A percentile compares a stretch with the other conserved stretches of the same genome.
Evolutionary conservation across 2,797 vertebrate genomes (phyloP).

Genomic region (Myotis daubentonii): DNA sequence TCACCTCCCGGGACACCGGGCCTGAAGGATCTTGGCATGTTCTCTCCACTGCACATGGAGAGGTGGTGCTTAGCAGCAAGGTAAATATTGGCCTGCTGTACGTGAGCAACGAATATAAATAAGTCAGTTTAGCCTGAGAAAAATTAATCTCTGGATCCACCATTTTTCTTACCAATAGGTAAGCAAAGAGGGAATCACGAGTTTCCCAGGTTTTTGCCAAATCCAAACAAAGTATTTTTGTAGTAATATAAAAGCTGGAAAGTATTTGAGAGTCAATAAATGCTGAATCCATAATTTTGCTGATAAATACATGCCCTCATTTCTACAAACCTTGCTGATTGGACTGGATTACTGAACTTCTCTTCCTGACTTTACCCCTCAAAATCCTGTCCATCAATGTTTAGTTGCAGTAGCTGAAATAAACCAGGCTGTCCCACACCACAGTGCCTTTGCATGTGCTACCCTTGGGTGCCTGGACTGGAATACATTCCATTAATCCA

Average conservation of each 20-base stretch:
- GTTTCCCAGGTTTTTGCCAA: conserved; percentile 5
- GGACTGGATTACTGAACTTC: background rate
- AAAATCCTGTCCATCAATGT: background rate
- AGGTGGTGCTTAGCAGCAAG: conserved; percentile 41
- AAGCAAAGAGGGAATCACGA: background rate
- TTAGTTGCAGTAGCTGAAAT: background rate
- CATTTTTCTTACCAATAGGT: background rate
- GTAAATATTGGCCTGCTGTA: conserved; percentile 52
- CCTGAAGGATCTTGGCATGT: conserved; percentile 36
- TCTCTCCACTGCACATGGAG: background rate
- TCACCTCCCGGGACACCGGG: conserved; percentile 40
- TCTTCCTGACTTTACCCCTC: background rate
- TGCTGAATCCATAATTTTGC: background rate
- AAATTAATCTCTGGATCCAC: background rate
- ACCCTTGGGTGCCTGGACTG: background rate
- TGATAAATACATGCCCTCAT: background rate
- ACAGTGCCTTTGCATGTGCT: background rate
- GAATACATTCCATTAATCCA: background rate
- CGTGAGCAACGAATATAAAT: background rate
- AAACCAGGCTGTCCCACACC: background rate
- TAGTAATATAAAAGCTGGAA: background rate
- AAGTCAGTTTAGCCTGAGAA: background rate
- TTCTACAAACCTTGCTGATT: background rate
- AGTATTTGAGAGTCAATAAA: background rate
- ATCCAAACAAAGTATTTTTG: conserved; percentile 18